phyloP scores from a whole-genome alignment of 2,113 vertebrate species.

The Anseranas semipalmata region DNA sequence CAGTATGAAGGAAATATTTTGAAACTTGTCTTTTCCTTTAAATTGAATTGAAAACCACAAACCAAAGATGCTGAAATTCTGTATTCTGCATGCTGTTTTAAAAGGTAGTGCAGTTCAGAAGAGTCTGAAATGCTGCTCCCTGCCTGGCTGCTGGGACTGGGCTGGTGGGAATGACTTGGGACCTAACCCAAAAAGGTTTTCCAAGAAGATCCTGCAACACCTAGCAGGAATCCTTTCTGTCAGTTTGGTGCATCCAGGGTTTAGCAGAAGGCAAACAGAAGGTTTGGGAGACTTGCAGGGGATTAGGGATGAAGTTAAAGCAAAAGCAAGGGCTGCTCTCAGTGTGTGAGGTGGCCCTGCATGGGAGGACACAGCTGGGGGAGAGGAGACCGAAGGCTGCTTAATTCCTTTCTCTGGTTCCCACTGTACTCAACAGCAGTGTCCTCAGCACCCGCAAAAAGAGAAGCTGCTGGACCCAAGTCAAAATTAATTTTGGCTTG shows the following conservation, averaged over 20 bases:
- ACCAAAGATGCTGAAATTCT: background rate
- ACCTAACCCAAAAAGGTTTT: background rate
- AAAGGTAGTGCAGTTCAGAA: background rate
- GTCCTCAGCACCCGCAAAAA: background rate
- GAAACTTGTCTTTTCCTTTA: background rate
- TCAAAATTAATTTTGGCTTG: background rate
- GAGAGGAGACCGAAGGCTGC: background rate
- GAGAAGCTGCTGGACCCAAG: background rate
- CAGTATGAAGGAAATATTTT: background rate
- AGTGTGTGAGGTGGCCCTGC: background rate
- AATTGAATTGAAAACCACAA: background rate
- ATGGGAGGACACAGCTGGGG: fast-evolving
- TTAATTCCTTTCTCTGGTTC: background rate
- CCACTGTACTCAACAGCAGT: background rate
- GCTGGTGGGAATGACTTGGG: fast-evolving
- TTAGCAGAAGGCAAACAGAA: constrained; percentile 4
- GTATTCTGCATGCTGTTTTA: background rate
- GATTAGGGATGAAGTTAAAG: constrained; percentile 25
- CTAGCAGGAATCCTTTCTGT: background rate
- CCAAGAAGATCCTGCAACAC: background rate
- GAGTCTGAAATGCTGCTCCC: background rate
- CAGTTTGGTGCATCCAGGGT: background rate
- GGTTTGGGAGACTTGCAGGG: background rate
- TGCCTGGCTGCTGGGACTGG: background rate
- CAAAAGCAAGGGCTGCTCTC: background rate